phyloP scores from a whole-genome alignment of 2,888 invertebrate species.

The Drosophila siamana region DNA sequence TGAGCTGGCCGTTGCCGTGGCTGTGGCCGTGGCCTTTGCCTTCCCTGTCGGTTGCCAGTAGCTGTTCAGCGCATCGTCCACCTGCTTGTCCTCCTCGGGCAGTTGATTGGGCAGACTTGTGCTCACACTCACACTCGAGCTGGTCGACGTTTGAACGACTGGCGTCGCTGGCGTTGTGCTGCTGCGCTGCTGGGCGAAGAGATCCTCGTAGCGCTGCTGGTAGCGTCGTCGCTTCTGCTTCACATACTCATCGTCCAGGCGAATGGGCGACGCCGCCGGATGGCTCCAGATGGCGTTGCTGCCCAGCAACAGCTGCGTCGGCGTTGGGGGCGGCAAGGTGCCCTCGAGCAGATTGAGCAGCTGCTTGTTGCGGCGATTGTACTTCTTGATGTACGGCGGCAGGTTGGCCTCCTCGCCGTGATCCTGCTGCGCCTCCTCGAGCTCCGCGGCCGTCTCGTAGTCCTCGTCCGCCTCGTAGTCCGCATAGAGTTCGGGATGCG shows the following conservation, averaged over 20 bases:
- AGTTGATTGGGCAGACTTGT: slow-evolving; percentile 69
- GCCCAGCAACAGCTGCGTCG: slow-evolving; percentile 35
- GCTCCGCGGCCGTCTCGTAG: slow-evolving; percentile 68
- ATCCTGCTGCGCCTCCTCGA: slow-evolving; percentile 72
- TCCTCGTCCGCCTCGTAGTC: slow-evolving; percentile 76
- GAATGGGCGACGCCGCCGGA: slow-evolving; percentile 60
- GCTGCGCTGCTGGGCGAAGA: slow-evolving; percentile 72
- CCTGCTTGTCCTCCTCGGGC: slow-evolving; percentile 80
- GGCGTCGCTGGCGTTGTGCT: slow-evolving; percentile 25
- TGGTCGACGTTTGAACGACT: background rate
- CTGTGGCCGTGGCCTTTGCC: slow-evolving; percentile 30
- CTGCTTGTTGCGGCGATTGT: slow-evolving; percentile 84
- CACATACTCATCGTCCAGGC: slow-evolving; percentile 78
- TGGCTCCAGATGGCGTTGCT: slow-evolving; percentile 42
- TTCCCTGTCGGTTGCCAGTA: slow-evolving; percentile 72
- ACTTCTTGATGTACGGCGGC: slow-evolving; percentile 85
- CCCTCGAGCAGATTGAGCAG: slow-evolving; percentile 84
- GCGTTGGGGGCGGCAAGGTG: slow-evolving; percentile 78
- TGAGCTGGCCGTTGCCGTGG: background rate
- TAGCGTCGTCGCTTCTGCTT: slow-evolving; percentile 81
- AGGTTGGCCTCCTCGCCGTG: slow-evolving; percentile 78
- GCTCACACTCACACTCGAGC: background rate
- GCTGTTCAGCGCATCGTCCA: slow-evolving; percentile 48
- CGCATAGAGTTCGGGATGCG: slow-evolving; percentile 70
- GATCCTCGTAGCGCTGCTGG: slow-evolving; percentile 75